Percentiles rank a stretch among this genome's conserved stretches.
These are phyloP conservation scores for Sinocyclocheilus anshuiensis DNA, from an alignment of 2,113 vertebrate genomes.

Conservation along the genomic window DNA sequence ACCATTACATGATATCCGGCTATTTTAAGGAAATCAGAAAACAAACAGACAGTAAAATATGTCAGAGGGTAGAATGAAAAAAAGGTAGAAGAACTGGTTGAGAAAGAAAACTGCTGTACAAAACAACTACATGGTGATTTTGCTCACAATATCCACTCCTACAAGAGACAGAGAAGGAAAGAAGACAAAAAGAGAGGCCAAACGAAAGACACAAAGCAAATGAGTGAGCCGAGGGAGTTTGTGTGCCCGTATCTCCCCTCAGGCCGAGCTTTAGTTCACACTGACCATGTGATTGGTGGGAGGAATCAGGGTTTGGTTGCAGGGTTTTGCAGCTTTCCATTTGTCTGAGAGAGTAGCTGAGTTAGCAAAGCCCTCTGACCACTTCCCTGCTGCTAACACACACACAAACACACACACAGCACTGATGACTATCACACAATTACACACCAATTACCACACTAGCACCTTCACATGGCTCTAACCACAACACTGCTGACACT, in stretches of 20 bases:
- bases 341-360: conserved; percentile 38
- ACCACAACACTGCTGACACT: conserved; percentile 9
- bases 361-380: conserved; percentile 32
- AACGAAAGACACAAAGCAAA: background rate
- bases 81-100: background rate
- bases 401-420: background rate
- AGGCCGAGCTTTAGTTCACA: background rate
- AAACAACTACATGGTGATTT: background rate
- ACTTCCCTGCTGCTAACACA: conserved; percentile 25
- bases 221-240: background rate
- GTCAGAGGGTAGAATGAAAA: background rate
- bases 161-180: conserved; percentile 33
- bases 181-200: conserved; percentile 2
- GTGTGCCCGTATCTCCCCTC: background rate
- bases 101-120: background rate
- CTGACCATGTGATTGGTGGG: conserved; percentile 13
- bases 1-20: too few species aligned
- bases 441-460: conserved; percentile 27
- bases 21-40: background rate
- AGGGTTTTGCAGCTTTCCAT: conserved; percentile 21
- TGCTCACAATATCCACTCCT: background rate
- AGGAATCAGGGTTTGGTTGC: background rate
- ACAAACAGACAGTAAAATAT: background rate
- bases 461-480: background rate
- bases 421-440: conserved; percentile 5